These are phyloP conservation scores for Drosophila cracens DNA, from an alignment of 2,888 invertebrate genomes.

Conservation along the genomic window DNA sequence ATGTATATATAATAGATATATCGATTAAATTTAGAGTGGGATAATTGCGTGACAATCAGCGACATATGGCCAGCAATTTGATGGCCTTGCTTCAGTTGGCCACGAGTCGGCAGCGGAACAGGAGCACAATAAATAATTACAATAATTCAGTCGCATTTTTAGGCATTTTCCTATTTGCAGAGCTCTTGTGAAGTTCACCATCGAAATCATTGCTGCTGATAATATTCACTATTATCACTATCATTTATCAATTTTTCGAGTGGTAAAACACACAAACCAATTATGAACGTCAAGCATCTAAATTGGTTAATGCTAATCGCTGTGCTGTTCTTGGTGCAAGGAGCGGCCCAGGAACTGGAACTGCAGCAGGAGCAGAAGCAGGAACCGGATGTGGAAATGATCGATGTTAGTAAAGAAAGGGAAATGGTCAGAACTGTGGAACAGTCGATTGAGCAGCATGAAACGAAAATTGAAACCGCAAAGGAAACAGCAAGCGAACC, in stretches of 20 bases:
- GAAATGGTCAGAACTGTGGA: neutral
- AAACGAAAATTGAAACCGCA: neutral
- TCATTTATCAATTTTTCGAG: constrained; percentile 4
- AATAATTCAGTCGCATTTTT: constrained; percentile 13
- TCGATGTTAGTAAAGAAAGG: neutral
- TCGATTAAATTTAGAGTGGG: constrained; percentile 69
- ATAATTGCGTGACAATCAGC: constrained; percentile 77
- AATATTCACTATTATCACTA: constrained; percentile 12
- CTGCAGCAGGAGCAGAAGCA: constrained; percentile 6
- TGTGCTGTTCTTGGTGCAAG: constrained; percentile 33
- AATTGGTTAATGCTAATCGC: constrained; percentile 32
- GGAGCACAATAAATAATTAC: constrained; percentile 1
- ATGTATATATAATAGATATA: constrained; percentile 20
- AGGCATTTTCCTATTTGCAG: constrained; percentile 37
- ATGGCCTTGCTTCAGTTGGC: constrained; percentile 55
- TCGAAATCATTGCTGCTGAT: constrained; percentile 11
- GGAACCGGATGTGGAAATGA: constrained; percentile 7
- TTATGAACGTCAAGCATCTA: constrained; percentile 39
- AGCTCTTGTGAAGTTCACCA: constrained; percentile 41
- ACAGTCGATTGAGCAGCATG: constrained; percentile 7
- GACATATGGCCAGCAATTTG: constrained; percentile 48
- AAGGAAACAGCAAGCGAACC: neutral
- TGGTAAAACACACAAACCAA: neutral
- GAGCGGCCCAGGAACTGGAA: constrained; percentile 22
- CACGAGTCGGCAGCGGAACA: constrained; percentile 31